Base-by-base conservation (phyloP, 2,888 invertebrate genomes). In the Hemaris fuciformis region DNA sequence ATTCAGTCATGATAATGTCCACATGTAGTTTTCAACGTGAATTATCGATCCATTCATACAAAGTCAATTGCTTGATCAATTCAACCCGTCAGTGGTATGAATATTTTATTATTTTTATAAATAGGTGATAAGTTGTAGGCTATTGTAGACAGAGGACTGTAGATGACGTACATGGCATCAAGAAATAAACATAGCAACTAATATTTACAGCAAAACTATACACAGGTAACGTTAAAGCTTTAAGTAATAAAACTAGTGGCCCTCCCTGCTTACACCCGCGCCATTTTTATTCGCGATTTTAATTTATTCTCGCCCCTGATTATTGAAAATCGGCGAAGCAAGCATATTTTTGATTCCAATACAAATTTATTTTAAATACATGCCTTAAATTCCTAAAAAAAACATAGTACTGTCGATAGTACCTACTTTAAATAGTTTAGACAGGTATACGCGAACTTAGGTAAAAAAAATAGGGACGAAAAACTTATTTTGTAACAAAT, bases 1-100 rank as follows among this genome's bases (percentile, higher is more conserved):
- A 88, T 89, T 91, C 91, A 92, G 91, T 92, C 91, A 86, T 84
- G 76, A 85, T 83, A 61, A 75, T 74, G 80, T 81, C 76, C 81
- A 65, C 69, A 65, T 65, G 63, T 63, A 75, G 79, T 63, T 75
- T 80, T 76, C 82, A 57, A 25, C 48, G 56, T 45, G 20, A 60
- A 45, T 34, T 58, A 7, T 53, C 27, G 27, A 63, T 60, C 58
- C 42, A 59, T 27, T 48, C 15, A 45, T 18, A 56, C 60, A 53
- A 22, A 41, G 23, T 38, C 25, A 42, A 41, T 64, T 63, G 62
- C 41, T 63, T 68, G 65, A 65, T 66, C 60, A 71, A 74, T 72
- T 66, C 65, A 20, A 48, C 23, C 7, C 34, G n/a, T 8, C 23
- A 15, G n/a, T 58, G 23, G n/a, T 48, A 46, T 25, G 27, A 31